phyloP scores from a whole-genome alignment of 2,888 invertebrate species.

The Drosophila picticornis region DNA sequence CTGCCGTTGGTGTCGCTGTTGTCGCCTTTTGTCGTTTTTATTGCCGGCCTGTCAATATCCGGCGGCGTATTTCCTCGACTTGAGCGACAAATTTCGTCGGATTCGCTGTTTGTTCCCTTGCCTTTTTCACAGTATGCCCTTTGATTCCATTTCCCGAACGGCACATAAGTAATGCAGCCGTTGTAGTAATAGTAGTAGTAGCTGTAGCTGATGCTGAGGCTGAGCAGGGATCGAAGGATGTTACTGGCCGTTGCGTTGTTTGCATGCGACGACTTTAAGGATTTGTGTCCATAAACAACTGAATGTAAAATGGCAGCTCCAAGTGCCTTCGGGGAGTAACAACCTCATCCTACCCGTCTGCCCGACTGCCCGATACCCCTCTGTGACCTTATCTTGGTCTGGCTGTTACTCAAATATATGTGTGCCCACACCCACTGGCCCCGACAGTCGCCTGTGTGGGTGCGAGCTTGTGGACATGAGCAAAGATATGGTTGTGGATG shows the following conservation, averaged over 20 bases:
- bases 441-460: background rate
- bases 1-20: slow-evolving; percentile 25
- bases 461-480: slow-evolving; percentile 8
- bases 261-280: slow-evolving; percentile 64
- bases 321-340: slow-evolving; percentile 50
- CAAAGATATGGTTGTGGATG: slow-evolving; percentile 2
- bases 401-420: slow-evolving; percentile 40
- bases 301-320: slow-evolving; percentile 69
- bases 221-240: background rate
- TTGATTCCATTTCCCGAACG: slow-evolving; percentile 59
- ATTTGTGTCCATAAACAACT: slow-evolving; percentile 75
- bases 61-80: slow-evolving; percentile 48
- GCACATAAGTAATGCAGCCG: slow-evolving; percentile 56
- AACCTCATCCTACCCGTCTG: slow-evolving; percentile 3
- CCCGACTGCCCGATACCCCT: background rate
- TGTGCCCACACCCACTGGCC: background rate
- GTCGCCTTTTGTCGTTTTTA: slow-evolving; percentile 70
- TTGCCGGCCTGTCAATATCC: slow-evolving; percentile 75
- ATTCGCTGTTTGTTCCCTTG: slow-evolving; percentile 41
- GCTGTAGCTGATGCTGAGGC: background rate
- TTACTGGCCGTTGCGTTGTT: slow-evolving; percentile 33
- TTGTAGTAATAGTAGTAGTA: background rate
- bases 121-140: slow-evolving; percentile 41
- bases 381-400: background rate
- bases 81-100: slow-evolving; percentile 60